Base-by-base conservation (phyloP, 2,797 vertebrate genomes). In the Protonibea diacanthus region DNA sequence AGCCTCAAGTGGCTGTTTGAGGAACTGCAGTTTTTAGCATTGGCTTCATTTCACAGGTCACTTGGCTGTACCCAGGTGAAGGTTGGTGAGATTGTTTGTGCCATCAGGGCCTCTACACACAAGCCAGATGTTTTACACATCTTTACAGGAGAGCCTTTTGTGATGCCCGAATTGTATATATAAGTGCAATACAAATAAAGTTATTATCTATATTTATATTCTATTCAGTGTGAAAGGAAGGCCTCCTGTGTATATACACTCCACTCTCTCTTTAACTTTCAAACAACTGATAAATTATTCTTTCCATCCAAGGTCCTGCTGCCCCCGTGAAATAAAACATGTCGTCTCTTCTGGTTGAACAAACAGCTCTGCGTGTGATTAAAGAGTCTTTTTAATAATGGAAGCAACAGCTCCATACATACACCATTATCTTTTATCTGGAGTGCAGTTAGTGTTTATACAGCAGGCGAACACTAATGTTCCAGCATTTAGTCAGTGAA, bases 401-500 rank as follows among this genome's bases (percentile, higher is more conserved):
- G 25, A 61, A 74, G 23, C 55, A 68, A 18, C 15, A 2, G n/a
- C 40, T 76, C 42, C 44, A 60, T 55, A 58, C 66, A 29, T 21
- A 52, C 66, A 29, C 17, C 65, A 64, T 74, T 33, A 74, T 84
- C 58, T 79, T 64, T 85, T 71, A 85, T 72, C 71, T 44, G 49
- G 21, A 81, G 80, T 49, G 77, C 63, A 58, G 57, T 79, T 56
- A 48, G 56, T 76, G 55, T 80, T 83, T 71, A 63, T 75, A 72
- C 74, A 75, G 68, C 65, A 80, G 60, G n/a, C 71, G 0, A 81
- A 65, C 57, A 14, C 38, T 69, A 83, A 84, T 76, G 63, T 71
- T 80, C 62, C 74, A 74, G 62, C 72, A 20, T 84, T 73, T 73
- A 82, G 84, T 71, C 74, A 69, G 59, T 59, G 74, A 79, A 76